Base-by-base conservation (phyloP, 2,888 invertebrate genomes). In the Encarsia formosa region DNA sequence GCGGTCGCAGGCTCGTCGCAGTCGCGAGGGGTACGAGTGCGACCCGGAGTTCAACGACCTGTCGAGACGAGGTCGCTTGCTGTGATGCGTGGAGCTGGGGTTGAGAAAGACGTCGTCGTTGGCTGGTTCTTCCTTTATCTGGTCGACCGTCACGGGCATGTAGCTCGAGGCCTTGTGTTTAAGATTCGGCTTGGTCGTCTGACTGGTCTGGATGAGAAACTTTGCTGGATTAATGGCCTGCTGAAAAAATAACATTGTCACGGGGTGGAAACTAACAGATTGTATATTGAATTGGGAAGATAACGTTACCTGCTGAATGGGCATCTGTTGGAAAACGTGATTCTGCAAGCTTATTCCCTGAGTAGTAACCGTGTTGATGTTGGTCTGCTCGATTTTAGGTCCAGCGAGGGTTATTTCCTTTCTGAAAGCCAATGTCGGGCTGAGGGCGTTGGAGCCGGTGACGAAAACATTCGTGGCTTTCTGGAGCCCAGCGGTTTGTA, bases 21-120 rank as follows among this genome's bases (percentile, higher is more conserved):
- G 52, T 39, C 74, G 63, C 22, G 75, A 75, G 1, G 74, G 74
- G 56, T 74, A 72, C n/a, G 70, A 67, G 20, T 65, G 63, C 32
- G 64, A 60, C 22, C 54, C 58, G 40, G 49, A 58, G 5, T 42
- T 49, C 29, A 63, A 54, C 61, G 58, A 75, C 1, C 64, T 62
- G 45, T 85, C 85, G 18, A 82, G 80, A 49, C 84, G 79, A 19
- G 83, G 81, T 58, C 82, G 79, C 62, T 85, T 84, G 29, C 85
- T 77, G 60, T 81, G 78, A 56, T 82, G 78, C 45, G 81, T 79
- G 5, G 86, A 86, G 63, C 82, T 86, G 2, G 90, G 89, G 75
- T 86, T 88, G 58, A 90, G 78, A 68, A 91, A 88, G 31, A 88
- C 85, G 60, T 88, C 73, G 4, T 74, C 87, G 61, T 87, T 85